phyloP scores from a whole-genome alignment of 2,113 vertebrate species.

The Leucopsar rothschildi region DNA sequence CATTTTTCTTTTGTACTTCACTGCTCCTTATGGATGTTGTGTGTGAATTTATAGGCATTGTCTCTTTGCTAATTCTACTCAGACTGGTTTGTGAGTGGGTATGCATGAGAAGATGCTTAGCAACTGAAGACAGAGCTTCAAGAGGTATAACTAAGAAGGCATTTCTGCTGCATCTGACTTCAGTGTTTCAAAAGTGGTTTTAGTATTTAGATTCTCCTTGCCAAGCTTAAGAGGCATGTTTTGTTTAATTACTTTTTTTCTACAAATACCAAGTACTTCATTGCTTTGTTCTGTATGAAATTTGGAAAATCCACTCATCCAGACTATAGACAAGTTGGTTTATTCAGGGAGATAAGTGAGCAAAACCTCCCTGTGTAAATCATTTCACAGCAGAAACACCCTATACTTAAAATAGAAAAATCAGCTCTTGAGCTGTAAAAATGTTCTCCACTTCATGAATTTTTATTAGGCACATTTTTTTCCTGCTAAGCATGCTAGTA shows the following conservation, averaged over 20 bases:
- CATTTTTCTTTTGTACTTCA: neutral
- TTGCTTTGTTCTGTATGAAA: neutral
- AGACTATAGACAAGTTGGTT: neutral
- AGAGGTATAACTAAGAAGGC: neutral
- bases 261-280: neutral
- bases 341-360: neutral
- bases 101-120: neutral
- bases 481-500: neutral
- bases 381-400: neutral
- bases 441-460: slow-evolving; percentile 14
- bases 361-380: neutral
- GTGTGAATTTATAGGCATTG: neutral
- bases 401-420: slow-evolving; percentile 18
- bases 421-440: slow-evolving; percentile 24
- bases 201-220: neutral
- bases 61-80: neutral
- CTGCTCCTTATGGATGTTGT: neutral
- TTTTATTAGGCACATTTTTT: slow-evolving; percentile 5
- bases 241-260: neutral
- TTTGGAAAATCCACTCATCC: neutral
- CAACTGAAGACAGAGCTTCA: neutral
- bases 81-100: neutral
- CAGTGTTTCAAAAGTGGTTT: neutral
- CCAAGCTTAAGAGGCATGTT: neutral
- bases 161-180: neutral